Base-by-base conservation (phyloP, 2,113 vertebrate genomes). In the Tragelaphus strepsiceros region DNA sequence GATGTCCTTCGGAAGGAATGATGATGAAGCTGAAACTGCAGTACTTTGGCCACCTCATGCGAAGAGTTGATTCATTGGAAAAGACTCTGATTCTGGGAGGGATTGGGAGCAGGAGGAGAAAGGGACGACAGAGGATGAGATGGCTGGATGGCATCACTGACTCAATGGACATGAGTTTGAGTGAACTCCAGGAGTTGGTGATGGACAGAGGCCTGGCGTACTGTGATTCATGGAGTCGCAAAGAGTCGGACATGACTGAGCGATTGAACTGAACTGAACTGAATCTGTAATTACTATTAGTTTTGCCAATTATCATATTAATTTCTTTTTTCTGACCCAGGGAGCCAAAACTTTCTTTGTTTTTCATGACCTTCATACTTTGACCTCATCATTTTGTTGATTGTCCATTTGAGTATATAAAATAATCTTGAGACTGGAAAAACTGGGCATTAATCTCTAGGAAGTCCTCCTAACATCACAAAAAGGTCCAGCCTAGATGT, bases 381-480 rank as follows among this genome's bases (percentile, higher is more conserved):
- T 39, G 12, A 85, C 39, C 12, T 82, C 89, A n/a, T 71, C 91
- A 87, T 94, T 90, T 94, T 90, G 49, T 87, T 7, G 1, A 84
- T 7, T 49, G 43, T 53, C 71, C 81, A 59, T 43, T 71, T 84
- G 53, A 77, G 7, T 92, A 54, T 26, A 5, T 24, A 77, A 59
- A 95, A 91, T 84, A 89, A 59, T 92, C 39, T 32, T 54, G 32
- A 97, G 8, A 24, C 21, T 83, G 21, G 15, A n/a, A 86, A 82
- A 93, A 30, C 26, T 39, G 13, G 7, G 7, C 10, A 84, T 88
- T 21, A 32, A 62, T 74, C 78, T 83, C 30, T 26, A 4, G 24
- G 10, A 59, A 58, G 61, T 51, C 58, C 39, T 67, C 24, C 2
- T 28, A 54, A 61, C 71, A 46, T 26, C 5, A 64, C 32, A 17